phyloP scores from a whole-genome alignment of 2,888 invertebrate genomes.

The Alloscopus bannaensis region DNA sequence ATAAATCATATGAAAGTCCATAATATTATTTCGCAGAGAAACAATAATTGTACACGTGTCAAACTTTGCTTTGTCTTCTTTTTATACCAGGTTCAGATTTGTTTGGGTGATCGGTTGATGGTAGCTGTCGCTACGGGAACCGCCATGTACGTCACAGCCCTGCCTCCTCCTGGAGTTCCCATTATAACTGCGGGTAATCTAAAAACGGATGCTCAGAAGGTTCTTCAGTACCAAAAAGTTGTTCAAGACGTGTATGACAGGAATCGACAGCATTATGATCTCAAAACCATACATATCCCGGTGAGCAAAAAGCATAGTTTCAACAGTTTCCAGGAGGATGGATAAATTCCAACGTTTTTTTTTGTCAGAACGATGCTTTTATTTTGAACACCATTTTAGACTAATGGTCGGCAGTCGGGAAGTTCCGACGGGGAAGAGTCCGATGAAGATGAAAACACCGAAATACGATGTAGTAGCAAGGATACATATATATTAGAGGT shows the following conservation, averaged over 20 bases:
- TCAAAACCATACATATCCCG: conserved; percentile 76
- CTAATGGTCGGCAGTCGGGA: conserved; percentile 57
- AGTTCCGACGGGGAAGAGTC: conserved; percentile 82
- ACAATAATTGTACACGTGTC: neutral
- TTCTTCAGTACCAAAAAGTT: conserved; percentile 83
- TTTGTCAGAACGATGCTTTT: neutral
- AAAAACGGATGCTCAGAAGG: conserved; percentile 81
- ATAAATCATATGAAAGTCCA: neutral
- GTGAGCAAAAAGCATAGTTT: conserved; percentile 73
- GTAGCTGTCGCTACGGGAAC: conserved; percentile 93
- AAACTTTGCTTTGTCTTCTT: neutral
- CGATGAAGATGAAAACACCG: conserved; percentile 79
- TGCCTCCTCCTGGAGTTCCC: conserved; percentile 86
- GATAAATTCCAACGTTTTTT: neutral
- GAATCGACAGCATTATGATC: conserved; percentile 84
- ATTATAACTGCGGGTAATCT: conserved; percentile 83
- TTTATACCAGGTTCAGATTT: conserved; percentile 80
- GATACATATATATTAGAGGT: conserved; percentile 88
- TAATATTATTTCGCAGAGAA: neutral
- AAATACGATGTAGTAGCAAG: conserved; percentile 83
- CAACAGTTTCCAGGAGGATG: neutral
- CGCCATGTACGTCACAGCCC: conserved; percentile 85
- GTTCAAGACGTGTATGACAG: conserved; percentile 83
- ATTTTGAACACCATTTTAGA: conserved; percentile 5
- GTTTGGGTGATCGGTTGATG: conserved; percentile 91